Base-by-base conservation (phyloP, 2,113 vertebrate genomes). In the Tachysurus vachellii region DNA sequence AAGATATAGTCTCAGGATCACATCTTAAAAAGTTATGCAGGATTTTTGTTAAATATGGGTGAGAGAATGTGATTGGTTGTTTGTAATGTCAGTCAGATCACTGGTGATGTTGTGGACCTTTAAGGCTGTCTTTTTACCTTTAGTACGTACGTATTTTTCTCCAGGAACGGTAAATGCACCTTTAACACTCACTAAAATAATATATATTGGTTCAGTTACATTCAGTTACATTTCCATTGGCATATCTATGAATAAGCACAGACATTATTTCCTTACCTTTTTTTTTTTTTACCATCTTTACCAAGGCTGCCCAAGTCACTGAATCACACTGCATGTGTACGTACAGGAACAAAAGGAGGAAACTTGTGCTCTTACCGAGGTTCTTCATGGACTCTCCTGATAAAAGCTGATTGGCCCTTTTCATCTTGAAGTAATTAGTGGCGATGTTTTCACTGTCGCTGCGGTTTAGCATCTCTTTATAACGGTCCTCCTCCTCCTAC, bases 381-480 rank as follows among this genome's bases (percentile, higher is more conserved):
- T 88, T 95, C 91, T 93, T 94, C 59, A 87, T 64, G 0, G 92
- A 77, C 2, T 96, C 93, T 0, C 82, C 80, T 10, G 92, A 93
- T n/a, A 98, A 95, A 88, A 97, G 94, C 80, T 94, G 94, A 88
- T 88, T 95, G 87, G 95, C 90, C 66, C 96, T 93, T 84, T 92
- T 95, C 9, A 93, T 90, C 87, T 92, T 94, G 89, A 98, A 97
- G 93, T 96, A 97, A 92, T 94, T 97, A 88, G 89, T 97, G 91
- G 97, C 96, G 0, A 96, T 94, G 79, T 95, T 95, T 70, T 97
- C 95, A 2, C 96, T 97, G 91, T 97, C 94, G 0, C 97, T 97
- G 5, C 95, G 95, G 80, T 92, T 93, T 80, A 98, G 93, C 96
- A 96, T 94, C 88, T 95, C 92, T 86, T 94, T 96, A 88, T 96